Evolutionary conservation across 2,888 invertebrate genomes (phyloP), one percentile per base, ranked within the genome.

Genomic region (Tetranychus piercei): DNA sequence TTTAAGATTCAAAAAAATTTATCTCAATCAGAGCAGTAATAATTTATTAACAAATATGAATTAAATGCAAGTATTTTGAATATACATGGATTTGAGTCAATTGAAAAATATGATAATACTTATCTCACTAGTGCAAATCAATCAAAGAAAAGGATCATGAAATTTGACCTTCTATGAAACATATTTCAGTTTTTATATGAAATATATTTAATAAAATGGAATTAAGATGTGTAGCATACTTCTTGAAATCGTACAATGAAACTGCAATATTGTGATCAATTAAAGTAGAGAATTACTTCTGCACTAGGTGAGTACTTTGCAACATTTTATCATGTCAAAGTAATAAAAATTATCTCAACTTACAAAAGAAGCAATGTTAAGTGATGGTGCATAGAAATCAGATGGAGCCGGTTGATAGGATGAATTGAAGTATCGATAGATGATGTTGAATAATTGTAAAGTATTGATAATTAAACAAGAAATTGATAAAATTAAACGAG

Each of bases 401-500:
- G 71, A 64, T 45, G 34, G n/a, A 20, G 71, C 11, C 20, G 69
- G 69, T 22, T 18, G 20, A 23, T 20, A 7, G 20, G 69, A 20
- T 66, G n/a, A 20, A 6, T 23, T 69, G 5, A 23, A 69, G 20
- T 69, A 11, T 20, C 43, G 71, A 71, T 71, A 71, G 9, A 34
- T 44, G n/a, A 23, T 20, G 45, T 71, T 44, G 4, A 65, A 64
- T n/a, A 73, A 20, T 67, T 75, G 44, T 3, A 73, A 11, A 34
- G 71, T 15, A 74, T 71, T 74, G 7, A 76, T 8, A 4, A 73
- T n/a, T 34, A 75, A 22, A 55, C 73, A 64, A 11, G 73, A 8
- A 20, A 44, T 18, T 1, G 23, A n/a, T 6, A 34, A 44, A 11
- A 76, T 76, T 66, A 78, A 71, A 74, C 78, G 74, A 20, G 75